Percentiles rank a stretch among this genome's conserved stretches.
These are phyloP conservation scores for Acleris holmiana DNA, from an alignment of 2,888 invertebrate species.

Conservation along the genomic window DNA sequence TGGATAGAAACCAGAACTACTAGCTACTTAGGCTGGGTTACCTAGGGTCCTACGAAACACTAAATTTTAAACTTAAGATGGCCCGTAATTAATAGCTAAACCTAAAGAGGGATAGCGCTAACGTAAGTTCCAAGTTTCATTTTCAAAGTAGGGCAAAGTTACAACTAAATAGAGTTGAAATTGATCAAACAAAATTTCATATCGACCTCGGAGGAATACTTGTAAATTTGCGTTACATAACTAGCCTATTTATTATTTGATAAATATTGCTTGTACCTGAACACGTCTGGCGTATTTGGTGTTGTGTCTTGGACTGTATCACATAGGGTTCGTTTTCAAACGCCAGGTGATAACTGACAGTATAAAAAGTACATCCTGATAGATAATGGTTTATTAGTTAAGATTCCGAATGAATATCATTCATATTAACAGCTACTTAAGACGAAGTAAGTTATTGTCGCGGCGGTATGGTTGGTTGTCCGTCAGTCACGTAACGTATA, in stretches of 20 bases:
- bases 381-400: constrained; percentile 16
- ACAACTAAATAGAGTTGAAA: too few relatives aligned
- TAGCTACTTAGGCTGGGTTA: too few relatives aligned
- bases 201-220: too few relatives aligned
- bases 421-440: constrained; percentile 56
- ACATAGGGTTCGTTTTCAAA: constrained; percentile 18
- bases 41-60: too few relatives aligned
- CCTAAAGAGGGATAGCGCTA: too few relatives aligned
- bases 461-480: constrained; percentile 29
- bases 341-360: not conserved
- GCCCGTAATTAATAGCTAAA: too few relatives aligned
- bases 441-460: constrained; percentile 44
- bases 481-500: too few relatives aligned
- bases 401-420: constrained; percentile 50
- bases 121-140: too few relatives aligned
- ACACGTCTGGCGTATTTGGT: constrained; percentile 10
- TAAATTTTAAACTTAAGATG: too few relatives aligned
- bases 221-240: constrained; percentile 11
- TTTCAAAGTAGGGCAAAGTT: too few relatives aligned
- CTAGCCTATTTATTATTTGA: constrained; percentile 32
- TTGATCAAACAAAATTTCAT: too few relatives aligned
- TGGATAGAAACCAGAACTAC: too few relatives aligned
- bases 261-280: constrained; percentile 33
- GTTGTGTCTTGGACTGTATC: constrained; percentile 26
- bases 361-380: not conserved